Evolutionary conservation across 2,797 vertebrate genomes (phyloP).

Genomic region (Monodelphis domestica): DNA sequence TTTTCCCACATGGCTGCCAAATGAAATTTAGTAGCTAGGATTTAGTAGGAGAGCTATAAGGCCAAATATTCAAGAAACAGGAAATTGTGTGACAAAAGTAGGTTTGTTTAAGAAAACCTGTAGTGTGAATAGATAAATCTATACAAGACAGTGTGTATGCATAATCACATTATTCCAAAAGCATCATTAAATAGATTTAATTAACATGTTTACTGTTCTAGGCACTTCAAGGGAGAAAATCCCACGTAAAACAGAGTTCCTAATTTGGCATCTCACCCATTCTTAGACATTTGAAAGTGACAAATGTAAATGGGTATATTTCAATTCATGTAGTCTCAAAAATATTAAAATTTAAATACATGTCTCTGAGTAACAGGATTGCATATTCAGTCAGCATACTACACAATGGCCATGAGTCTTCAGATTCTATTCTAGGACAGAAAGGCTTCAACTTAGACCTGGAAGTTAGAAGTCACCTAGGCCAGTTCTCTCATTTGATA

Average conservation of each 20-base stretch:
- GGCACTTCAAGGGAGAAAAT: background rate
- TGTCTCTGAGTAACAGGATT: background rate
- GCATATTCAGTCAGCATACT: background rate
- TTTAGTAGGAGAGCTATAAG: background rate
- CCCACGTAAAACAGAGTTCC: background rate
- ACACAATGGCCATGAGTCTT: background rate
- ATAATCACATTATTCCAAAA: background rate
- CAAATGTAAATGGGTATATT: background rate
- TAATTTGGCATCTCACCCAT: background rate
- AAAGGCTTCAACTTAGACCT: no score
- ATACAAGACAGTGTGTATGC: background rate
- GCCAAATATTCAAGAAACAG: background rate
- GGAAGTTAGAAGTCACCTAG: background rate
- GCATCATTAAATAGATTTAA: background rate
- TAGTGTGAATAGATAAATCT: background rate
- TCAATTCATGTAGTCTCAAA: background rate
- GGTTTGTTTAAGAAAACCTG: background rate
- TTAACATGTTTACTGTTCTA: background rate
- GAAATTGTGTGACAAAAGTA: background rate
- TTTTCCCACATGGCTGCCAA: background rate
- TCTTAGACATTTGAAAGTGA: background rate
- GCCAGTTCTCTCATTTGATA: conserved; percentile 22
- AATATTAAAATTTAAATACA: background rate
- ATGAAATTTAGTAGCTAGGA: background rate
- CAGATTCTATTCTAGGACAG: no score